A percentile compares a stretch with the other conserved stretches of the same genome.
Evolutionary conservation across 64 coral and sea anemone species (phyloP).

Genomic region (Montipora foliosa): DNA sequence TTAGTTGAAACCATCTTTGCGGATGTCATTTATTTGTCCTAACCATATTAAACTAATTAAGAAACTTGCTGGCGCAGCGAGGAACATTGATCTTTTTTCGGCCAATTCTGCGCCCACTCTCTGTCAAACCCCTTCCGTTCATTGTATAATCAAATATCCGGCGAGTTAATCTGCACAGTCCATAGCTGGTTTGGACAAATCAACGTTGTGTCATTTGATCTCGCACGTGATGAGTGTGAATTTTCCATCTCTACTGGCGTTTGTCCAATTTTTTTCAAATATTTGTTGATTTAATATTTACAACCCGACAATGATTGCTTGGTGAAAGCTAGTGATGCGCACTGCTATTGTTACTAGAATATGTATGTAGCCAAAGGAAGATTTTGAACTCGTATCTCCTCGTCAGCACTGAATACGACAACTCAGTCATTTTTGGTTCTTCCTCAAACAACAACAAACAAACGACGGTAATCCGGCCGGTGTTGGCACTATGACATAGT

Average conservation of each 20-base stretch:
- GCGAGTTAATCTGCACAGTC: neutral
- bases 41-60: no score
- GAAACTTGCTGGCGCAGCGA: no score
- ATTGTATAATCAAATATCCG: neutral
- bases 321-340: neutral
- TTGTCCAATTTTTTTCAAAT: neutral
- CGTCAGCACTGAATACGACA: no score
- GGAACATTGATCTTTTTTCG: no score
- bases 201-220: neutral
- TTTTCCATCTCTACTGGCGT: neutral
- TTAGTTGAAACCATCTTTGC: neutral
- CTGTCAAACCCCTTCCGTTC: neutral
- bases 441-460: neutral
- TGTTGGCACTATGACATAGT: neutral
- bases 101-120: neutral
- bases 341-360: no score
- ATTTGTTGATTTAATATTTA: neutral
- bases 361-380: no score
- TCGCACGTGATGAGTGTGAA: neutral
- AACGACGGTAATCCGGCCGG: neutral
- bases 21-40: neutral
- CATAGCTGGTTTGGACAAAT: neutral
- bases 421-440: neutral
- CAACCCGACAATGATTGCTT: neutral
- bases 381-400: no score